Base-by-base conservation (phyloP, 2,888 invertebrate genomes). In the Agrochola lota region DNA sequence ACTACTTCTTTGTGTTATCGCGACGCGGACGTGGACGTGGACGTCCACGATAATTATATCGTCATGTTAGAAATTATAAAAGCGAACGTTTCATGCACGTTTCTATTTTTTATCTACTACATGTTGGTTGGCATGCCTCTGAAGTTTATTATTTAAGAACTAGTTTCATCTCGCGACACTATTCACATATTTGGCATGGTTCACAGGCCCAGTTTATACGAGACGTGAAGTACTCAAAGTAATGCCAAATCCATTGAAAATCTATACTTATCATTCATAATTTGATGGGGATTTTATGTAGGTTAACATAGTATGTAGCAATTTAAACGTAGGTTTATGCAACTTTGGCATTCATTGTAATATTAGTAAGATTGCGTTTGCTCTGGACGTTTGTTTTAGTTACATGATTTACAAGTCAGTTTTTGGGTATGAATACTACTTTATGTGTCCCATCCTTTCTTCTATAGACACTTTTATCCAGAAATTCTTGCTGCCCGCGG, bases 141-240 rank as follows among this genome's bases (percentile, higher is more conserved):
- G 35, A 63, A 63, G 63, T 76, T 76, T 43, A 43, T 76, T 63
- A 77, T 79, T 69, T 60, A 78, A 60, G 52, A 60, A 60, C 43
- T 70, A 60, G 71, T 35, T 77, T 79, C 5, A 62, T n/a, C 0
- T 12, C 23, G 9, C 9, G 71, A 20, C 23, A n/a, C 20, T 70
- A 26, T 52, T 80, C 26, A 55, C 26, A n/a, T 55, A 11, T 15
- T 26, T 62, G 62, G 73, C 62, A 40, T 49, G 26, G 15, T 63
- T 46, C 46, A 35, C 20, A 30, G 59, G 30, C 20, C 59, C 8
- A 6, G 4, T 46, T 60, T 26, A 23, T 26, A 15, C 12, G 11
- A 52, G 30, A 62, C 8, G 1, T 49, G 3, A 30, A 77, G 43
- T 52, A 46, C 35, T 20, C 7, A 23, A 70, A 55, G 17, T 80